Conservation (phyloP, 2,888 invertebrate species). For the Ennomos fuscantarius region DNA sequence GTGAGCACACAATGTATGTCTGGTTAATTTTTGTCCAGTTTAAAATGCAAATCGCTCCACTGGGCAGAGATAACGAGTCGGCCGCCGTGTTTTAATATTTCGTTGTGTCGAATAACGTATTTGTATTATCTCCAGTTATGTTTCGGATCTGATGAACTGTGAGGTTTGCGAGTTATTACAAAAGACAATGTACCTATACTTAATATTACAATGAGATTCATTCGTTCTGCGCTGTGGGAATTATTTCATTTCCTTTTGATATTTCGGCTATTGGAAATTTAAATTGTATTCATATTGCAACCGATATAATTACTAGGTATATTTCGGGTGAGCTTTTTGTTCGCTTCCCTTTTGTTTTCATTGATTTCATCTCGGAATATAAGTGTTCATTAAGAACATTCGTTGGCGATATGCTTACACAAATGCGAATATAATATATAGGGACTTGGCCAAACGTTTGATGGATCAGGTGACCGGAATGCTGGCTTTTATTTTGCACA, state of each 20-base stretch:
- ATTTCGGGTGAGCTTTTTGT: not conserved
- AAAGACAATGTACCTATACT: not conserved
- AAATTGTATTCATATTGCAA: not conserved
- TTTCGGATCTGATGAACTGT: conserved; percentile 6
- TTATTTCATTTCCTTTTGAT: conserved; percentile 3
- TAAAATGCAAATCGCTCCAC: conserved; percentile 18
- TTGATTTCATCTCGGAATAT: not conserved
- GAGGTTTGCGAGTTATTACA: conserved; percentile 4
- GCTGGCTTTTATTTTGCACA: too few species aligned
- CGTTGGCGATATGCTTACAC: too few species aligned
- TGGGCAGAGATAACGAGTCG: conserved; percentile 16
- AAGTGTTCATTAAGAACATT: too few species aligned
- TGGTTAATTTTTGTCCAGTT: conserved; percentile 22
- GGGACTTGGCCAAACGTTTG: too few species aligned
- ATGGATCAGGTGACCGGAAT: too few species aligned
- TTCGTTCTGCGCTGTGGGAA: not conserved
- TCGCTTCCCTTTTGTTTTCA: not conserved
- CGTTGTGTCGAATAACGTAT: conserved; percentile 12
- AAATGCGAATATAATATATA: too few species aligned
- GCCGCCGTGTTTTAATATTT: conserved; percentile 14
- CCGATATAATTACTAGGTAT: not conserved
- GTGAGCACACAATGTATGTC: conserved; percentile 3
- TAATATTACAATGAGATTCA: not conserved
- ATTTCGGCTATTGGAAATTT: conserved; percentile 1
- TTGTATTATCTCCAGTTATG: conserved; percentile 16